A percentile compares a stretch with the other conserved stretches of the same genome.
Evolutionary conservation across 2,888 invertebrate species (phyloP).

Genomic region (Agriopis aurantiaria): DNA sequence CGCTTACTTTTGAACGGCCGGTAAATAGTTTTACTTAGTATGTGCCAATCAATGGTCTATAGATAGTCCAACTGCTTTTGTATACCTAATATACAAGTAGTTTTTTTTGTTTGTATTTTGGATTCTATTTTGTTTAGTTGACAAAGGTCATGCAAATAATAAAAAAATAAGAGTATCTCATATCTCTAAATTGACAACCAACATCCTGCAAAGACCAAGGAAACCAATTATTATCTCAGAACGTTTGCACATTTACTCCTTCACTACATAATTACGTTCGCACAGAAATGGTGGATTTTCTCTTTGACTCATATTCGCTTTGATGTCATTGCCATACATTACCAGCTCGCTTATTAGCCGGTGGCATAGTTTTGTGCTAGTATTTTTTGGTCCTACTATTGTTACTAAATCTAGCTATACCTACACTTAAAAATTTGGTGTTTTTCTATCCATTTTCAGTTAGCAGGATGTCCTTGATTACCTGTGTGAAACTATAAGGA

Average conservation of each 20-base stretch:
- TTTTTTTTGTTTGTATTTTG: background rate
- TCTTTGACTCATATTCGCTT: slow-evolving; percentile 39
- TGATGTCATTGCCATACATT: slow-evolving; percentile 36
- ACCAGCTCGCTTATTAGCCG: slow-evolving; percentile 24
- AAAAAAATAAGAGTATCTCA: background rate
- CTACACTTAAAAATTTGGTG: no score
- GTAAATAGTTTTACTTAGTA: no score
- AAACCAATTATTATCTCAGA: slow-evolving; percentile 44
- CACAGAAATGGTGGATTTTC: slow-evolving; percentile 43
- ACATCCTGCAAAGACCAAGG: slow-evolving; percentile 31
- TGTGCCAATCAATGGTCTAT: no score
- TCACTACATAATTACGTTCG: slow-evolving; percentile 42
- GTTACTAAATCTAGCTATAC: background rate
- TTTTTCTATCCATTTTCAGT: background rate
- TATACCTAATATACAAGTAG: no score
- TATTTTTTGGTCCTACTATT: background rate
- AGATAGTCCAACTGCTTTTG: no score
- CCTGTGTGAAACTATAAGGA: no score
- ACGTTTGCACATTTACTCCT: slow-evolving; percentile 39
- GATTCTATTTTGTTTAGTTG: background rate
- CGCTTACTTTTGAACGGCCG: no score
- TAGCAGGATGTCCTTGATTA: no score
- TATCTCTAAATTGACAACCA: slow-evolving; percentile 14
- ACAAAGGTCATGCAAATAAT: background rate
- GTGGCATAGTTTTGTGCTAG: slow-evolving; percentile 6